These are phyloP conservation scores for Champsocephalus gunnari DNA, from an alignment of 2,797 vertebrate genomes.

Conservation along the genomic window DNA sequence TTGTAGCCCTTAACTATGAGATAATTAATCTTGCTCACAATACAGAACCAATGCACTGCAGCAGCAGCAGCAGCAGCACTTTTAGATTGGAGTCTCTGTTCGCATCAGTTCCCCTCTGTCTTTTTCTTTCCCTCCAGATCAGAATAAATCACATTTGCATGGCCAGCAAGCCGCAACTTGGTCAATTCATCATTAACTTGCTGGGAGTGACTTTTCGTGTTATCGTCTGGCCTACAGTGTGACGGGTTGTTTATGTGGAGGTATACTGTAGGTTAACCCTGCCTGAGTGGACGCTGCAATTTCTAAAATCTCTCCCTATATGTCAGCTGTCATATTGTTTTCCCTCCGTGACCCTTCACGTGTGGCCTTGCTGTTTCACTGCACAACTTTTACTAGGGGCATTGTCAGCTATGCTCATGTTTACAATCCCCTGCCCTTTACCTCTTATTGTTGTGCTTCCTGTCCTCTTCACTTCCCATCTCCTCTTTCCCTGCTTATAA, in stretches of 20 bases:
- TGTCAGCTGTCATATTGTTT: constrained; percentile 13
- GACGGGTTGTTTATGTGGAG: not conserved
- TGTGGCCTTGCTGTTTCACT: constrained; percentile 27
- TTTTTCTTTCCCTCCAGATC: constrained; percentile 4
- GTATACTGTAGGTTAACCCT: constrained; percentile 32
- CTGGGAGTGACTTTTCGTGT: constrained; percentile 21
- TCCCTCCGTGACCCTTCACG: constrained; percentile 2
- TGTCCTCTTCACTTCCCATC: constrained; percentile 13
- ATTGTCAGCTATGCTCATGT: constrained; percentile 27
- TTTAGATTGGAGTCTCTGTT: constrained; percentile 20
- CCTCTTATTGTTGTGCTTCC: constrained; percentile 43
- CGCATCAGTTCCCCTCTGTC: constrained; percentile 13
- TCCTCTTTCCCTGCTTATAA: too few species aligned
- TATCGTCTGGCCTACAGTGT: constrained; percentile 12
- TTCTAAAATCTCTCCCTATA: constrained; percentile 6
- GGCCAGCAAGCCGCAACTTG: constrained; percentile 38
- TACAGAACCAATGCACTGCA: constrained; percentile 29
- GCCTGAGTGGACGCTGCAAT: not conserved
- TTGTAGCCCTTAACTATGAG: constrained; percentile 10
- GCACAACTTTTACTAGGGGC: constrained; percentile 19
- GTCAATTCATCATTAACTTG: constrained; percentile 41
- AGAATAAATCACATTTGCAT: constrained; percentile 53
- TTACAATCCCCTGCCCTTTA: constrained; percentile 35
- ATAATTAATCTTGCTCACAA: constrained; percentile 54
- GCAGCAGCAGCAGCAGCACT: constrained; percentile 29